These are phyloP conservation scores for Myotis brandtii DNA, from an alignment of 2,113 vertebrate species.

Conservation along the genomic window DNA sequence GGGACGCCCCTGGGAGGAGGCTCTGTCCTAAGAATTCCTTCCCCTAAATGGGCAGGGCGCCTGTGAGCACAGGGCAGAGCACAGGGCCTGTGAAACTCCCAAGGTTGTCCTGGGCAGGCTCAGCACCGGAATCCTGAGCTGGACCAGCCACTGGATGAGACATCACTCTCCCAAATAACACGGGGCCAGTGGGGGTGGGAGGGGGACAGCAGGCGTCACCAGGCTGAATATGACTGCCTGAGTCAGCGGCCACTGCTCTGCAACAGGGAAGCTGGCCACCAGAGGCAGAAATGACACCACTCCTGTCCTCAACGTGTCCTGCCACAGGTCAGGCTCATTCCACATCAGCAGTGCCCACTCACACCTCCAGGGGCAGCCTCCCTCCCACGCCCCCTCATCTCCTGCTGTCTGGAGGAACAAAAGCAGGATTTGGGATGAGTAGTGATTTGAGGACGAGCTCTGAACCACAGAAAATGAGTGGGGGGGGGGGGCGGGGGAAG, in stretches of 20 bases:
- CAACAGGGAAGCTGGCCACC: background rate
- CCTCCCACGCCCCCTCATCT: background rate
- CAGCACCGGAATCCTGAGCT: background rate
- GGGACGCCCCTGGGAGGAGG: background rate
- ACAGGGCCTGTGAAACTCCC: background rate
- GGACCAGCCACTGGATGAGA: background rate
- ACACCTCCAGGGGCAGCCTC: rapidly evolving
- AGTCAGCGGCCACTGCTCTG: background rate
- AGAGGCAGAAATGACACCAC: background rate
- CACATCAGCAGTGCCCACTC: too few species aligned
- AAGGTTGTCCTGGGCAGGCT: background rate
- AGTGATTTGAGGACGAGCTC: background rate
- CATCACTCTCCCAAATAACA: background rate
- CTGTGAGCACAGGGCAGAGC: too few species aligned
- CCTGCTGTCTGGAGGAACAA: background rate
- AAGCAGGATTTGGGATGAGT: background rate
- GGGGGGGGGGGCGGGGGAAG: background rate
- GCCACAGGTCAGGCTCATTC: background rate
- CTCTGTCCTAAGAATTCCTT: background rate
- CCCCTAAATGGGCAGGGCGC: constrained; percentile 1
- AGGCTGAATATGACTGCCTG: background rate
- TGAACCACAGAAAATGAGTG: background rate
- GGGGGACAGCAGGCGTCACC: background rate
- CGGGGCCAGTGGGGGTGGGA: background rate
- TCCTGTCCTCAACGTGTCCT: background rate